phyloP scores from a whole-genome alignment of 2,797 vertebrate species.

The Chaunax sp. region DNA sequence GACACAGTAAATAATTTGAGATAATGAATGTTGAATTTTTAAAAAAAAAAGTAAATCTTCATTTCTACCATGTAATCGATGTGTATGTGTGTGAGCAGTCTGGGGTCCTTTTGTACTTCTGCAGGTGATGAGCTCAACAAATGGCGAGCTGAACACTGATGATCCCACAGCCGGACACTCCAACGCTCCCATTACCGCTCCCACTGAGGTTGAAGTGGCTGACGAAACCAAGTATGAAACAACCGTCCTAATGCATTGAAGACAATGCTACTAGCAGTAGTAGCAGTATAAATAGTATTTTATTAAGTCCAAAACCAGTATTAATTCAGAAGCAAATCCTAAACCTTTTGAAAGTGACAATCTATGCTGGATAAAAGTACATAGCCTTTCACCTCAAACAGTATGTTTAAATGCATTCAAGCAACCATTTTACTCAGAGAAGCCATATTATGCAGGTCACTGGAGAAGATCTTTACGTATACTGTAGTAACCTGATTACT shows the following conservation, averaged over 20 bases:
- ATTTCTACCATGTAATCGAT: constrained; percentile 21
- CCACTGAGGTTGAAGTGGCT: constrained; percentile 94
- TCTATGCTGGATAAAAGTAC: too few species aligned
- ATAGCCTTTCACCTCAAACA: too few species aligned
- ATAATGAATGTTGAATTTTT: constrained; percentile 14
- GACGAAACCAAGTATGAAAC: constrained; percentile 95
- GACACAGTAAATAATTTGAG: background rate
- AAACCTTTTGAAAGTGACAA: background rate
- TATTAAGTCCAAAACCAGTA: background rate
- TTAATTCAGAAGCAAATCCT: background rate
- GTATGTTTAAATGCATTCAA: too few species aligned
- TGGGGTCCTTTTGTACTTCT: constrained; percentile 23
- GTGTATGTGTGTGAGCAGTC: constrained; percentile 25
- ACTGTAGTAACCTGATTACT: too few species aligned
- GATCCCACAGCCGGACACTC: constrained; percentile 97
- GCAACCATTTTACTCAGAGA: too few species aligned
- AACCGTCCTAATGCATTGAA: background rate
- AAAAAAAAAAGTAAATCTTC: constrained; percentile 22
- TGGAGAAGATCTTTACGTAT: too few species aligned
- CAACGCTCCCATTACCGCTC: constrained; percentile 96
- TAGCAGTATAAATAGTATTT: too few species aligned
- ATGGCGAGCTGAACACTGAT: constrained; percentile 96
- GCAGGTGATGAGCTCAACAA: constrained; percentile 97
- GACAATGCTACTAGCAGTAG: background rate
- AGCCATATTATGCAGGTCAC: too few species aligned